These are phyloP conservation scores for Oreochromis tanganicae DNA, from an alignment of 2,113 vertebrate genomes.

Conservation along the genomic window DNA sequence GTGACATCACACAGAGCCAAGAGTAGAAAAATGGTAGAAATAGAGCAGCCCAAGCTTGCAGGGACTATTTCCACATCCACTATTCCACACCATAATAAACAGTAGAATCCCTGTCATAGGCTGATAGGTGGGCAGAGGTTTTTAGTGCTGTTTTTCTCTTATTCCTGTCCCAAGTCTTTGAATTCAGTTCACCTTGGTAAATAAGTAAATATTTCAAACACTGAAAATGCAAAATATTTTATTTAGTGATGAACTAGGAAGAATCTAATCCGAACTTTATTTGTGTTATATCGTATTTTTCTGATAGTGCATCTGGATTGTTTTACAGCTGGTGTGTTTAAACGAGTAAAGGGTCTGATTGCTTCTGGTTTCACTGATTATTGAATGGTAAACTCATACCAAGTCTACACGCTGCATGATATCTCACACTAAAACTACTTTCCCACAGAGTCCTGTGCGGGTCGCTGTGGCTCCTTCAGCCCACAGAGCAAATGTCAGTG, in stretches of 20 bases:
- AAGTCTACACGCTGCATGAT: neutral
- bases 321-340: neutral
- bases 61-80: neutral
- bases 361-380: neutral
- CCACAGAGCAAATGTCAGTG: conserved; percentile 82
- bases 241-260: neutral
- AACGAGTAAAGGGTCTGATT: neutral
- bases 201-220: neutral
- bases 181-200: neutral
- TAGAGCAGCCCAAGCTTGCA: neutral
- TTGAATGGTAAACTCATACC: neutral
- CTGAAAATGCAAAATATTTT: neutral
- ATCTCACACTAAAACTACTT: neutral
- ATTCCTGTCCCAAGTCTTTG: neutral
- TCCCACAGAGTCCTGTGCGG: conserved; percentile 80
- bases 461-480: conserved; percentile 79
- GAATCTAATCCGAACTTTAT: neutral
- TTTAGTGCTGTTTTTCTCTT: neutral
- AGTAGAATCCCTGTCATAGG: neutral
- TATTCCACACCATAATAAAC: neutral
- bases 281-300: neutral
- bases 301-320: neutral
- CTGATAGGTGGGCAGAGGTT: neutral
- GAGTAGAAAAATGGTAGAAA: neutral
- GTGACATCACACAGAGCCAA: neutral